phyloP scores from a whole-genome alignment of 2,797 vertebrate genomes.

The Parauchenoglanis ngamensis region DNA sequence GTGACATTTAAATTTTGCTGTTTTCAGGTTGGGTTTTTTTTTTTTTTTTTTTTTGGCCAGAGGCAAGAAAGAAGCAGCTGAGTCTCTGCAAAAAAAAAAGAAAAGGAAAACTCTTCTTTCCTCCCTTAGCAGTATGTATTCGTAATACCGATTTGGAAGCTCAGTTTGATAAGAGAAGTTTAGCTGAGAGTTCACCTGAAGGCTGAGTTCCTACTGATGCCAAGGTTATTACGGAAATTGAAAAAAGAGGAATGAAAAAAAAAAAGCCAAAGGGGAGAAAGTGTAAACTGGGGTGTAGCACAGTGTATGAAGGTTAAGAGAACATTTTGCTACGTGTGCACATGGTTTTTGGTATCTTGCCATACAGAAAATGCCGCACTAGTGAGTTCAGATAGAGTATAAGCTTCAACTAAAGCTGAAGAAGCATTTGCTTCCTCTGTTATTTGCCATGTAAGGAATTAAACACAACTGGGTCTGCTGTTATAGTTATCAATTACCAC shows the following conservation, averaged over 20 bases:
- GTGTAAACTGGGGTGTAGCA: background rate
- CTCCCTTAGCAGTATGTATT: slow-evolving; percentile 15
- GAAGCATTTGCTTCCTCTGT: background rate
- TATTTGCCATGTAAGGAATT: background rate
- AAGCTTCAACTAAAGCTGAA: background rate
- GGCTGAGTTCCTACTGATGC: background rate
- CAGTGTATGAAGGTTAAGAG: background rate
- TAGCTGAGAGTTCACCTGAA: background rate
- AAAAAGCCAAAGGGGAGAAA: background rate
- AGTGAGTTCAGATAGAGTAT: background rate
- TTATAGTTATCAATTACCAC: background rate
- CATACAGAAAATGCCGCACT: background rate
- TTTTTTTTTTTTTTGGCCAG: background rate
- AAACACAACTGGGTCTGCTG: background rate
- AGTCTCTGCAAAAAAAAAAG: background rate
- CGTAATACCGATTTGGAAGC: slow-evolving; percentile 13
- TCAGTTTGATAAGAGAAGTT: slow-evolving; percentile 16
- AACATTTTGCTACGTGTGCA: background rate
- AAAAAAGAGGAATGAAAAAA: background rate
- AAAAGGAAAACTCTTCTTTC: slow-evolving; percentile 6
- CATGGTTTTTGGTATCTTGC: background rate
- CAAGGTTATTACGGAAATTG: background rate
- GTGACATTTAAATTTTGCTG: slow-evolving; percentile 46
- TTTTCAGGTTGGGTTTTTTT: slow-evolving; percentile 42
- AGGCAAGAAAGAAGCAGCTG: slow-evolving; percentile 4